Base-by-base conservation (phyloP, 2,797 vertebrate species). In the Vespertilio murinus region DNA sequence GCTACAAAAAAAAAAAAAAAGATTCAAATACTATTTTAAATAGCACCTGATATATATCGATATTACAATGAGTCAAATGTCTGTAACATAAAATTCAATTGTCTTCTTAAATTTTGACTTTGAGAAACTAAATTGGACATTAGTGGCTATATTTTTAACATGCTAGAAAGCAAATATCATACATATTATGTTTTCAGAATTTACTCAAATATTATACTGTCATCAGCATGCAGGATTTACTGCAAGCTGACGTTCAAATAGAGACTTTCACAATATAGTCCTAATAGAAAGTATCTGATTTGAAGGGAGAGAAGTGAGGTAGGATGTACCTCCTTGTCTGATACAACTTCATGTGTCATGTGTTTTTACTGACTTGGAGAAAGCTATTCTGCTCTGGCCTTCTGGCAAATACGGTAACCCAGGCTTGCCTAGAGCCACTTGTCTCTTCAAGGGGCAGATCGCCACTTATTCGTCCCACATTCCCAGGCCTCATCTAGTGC, bases 241-340 rank as follows among this genome's bases (percentile, higher is more conserved):
- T 80, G 28, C 74, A 40, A 67, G 22, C 40, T 40, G 61, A 69
- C 64, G 10, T 64, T 83, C 35, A 71, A 87, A 81, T 28, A 54
- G 30, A 88, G 85, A 94, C 65, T 84, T 95, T 78, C n/a, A 77
- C 47, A 86, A 94, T 54, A 64, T 23, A 75, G n/a, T 45, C 17
- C 56, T 69, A 54, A 52, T n/a, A 45, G 30, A 82, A 88, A 40
- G 16, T 13, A 49, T 4, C 78, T 11, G 47, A 49, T 56, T 22
- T 64, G 74, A 40, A 86, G 35, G 14, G n/a, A 81, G 16, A 80
- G 6, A 14, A 13, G 78, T 11, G 33, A 91, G 70, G 13, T 40
- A 47, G 25, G 5, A 10, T 5, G 1, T 28, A 14, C 11, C 25
- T 47, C 30, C 0, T 16, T 49, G 4, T 52, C 35, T 74, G 20